A percentile compares a stretch with the other conserved stretches of the same genome.
These are phyloP conservation scores for Lamellibrachia satsuma DNA, from an alignment of 2,888 invertebrate species.

Conservation along the genomic window DNA sequence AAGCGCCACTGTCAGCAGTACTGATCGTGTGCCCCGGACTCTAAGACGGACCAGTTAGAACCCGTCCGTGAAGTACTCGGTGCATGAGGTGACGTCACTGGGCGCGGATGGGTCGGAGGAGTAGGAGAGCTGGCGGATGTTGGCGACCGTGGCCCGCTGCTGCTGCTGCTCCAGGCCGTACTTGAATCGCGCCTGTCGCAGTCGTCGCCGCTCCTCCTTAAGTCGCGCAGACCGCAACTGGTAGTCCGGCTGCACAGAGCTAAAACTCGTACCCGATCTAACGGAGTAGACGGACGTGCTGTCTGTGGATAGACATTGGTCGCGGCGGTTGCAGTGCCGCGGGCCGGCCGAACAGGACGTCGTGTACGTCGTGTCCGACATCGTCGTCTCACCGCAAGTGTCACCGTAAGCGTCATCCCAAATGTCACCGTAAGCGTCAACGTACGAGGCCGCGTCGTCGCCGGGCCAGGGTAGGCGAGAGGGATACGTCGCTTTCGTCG, in stretches of 20 bases:
- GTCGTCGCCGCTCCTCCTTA: not conserved
- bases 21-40: not conserved
- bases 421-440: slow-evolving; percentile 1
- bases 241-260: slow-evolving; percentile 11
- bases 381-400: not conserved
- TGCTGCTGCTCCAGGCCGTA: not conserved
- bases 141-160: not conserved
- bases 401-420: not conserved
- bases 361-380: not conserved
- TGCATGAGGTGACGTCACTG: not conserved
- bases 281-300: not conserved
- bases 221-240: not conserved
- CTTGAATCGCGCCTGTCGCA: not conserved
- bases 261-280: slow-evolving; percentile 4
- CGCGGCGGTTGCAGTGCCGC: not conserved
- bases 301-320: not conserved
- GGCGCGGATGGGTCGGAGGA: slow-evolving; percentile 1
- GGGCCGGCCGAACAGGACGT: not conserved
- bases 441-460: not conserved
- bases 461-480: not conserved
- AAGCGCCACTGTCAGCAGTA: not conserved
- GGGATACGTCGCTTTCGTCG: not conserved
- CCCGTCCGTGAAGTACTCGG: not conserved
- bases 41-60: not conserved
- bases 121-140: not conserved